Percentiles rank a stretch among this genome's conserved stretches.
Conservation (phyloP, 2,113 vertebrate genomes). For the Zosterops lateralis region DNA sequence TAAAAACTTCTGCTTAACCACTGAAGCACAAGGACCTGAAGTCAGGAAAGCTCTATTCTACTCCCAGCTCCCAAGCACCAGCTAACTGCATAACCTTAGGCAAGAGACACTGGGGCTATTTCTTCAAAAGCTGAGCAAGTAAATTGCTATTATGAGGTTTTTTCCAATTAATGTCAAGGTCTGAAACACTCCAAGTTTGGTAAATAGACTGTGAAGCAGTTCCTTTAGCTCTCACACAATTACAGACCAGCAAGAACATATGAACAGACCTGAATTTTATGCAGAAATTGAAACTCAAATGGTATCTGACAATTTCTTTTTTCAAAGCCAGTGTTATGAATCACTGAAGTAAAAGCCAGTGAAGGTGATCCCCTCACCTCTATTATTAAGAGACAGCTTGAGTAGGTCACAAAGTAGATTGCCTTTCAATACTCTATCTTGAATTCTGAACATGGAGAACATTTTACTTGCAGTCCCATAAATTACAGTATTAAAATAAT, state of each 20-base stretch:
- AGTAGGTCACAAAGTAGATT: neutral
- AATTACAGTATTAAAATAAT: neutral
- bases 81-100: neutral
- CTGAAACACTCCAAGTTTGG: neutral
- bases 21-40: constrained; percentile 24
- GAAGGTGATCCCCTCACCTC: neutral
- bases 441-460: neutral
- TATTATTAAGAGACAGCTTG: neutral
- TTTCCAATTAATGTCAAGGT: neutral
- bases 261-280: neutral
- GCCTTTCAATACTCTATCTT: neutral
- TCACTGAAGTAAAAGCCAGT: neutral
- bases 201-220: neutral
- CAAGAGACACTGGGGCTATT: neutral
- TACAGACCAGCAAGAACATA: neutral
- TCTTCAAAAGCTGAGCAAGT: neutral
- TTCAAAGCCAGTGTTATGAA: neutral
- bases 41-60: neutral
- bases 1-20: constrained; percentile 45
- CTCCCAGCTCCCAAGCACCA: neutral
- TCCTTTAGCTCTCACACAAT: neutral
- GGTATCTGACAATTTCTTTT: neutral
- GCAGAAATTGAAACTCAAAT: neutral
- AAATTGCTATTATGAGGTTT: neutral
- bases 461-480: neutral